Conservation (phyloP, 1,140 invertebrate species). For the Drosophila athabasca region DNA sequence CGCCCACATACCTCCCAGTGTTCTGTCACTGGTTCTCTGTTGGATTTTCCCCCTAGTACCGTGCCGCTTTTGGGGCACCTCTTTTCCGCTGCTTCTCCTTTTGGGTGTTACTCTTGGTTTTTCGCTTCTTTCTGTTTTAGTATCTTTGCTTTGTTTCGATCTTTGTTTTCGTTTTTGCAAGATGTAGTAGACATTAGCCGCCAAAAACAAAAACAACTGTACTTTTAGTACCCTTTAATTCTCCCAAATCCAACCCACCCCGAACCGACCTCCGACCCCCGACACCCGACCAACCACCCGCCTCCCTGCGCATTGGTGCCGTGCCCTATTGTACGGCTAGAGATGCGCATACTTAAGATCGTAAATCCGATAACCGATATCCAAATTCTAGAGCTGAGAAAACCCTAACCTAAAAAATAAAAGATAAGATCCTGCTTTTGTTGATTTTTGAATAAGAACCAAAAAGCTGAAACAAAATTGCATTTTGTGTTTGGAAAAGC, state of each 20-base stretch:
- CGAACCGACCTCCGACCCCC: background rate
- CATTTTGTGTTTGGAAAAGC: constrained; percentile 68
- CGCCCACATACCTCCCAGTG: background rate
- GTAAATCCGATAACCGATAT: constrained; percentile 1
- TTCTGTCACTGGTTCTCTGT: too few species aligned
- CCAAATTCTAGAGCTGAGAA: constrained; percentile 24
- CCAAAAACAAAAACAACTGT: constrained; percentile 16
- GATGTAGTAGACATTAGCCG: constrained; percentile 38
- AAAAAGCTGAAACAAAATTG: constrained; percentile 43
- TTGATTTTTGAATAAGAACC: constrained; percentile 58
- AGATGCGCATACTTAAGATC: constrained; percentile 26
- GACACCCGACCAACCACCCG: background rate
- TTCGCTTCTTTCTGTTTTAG: constrained; percentile 24
- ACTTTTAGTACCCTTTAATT: constrained; percentile 22
- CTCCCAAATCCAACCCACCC: background rate
- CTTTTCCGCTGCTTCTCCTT: background rate
- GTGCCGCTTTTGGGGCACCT: background rate
- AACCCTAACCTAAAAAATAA: constrained; percentile 4
- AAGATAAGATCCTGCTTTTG: constrained; percentile 41
- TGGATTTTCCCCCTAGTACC: background rate
- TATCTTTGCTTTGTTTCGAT: constrained; percentile 29
- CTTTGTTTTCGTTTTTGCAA: constrained; percentile 39
- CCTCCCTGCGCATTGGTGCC: too few species aligned
- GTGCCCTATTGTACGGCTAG: constrained; percentile 20
- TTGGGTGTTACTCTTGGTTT: constrained; percentile 13